Percentiles rank a stretch among this genome's conserved stretches.
phyloP scores from a whole-genome alignment of 2,113 vertebrate genomes.

The Centropristis striata region DNA sequence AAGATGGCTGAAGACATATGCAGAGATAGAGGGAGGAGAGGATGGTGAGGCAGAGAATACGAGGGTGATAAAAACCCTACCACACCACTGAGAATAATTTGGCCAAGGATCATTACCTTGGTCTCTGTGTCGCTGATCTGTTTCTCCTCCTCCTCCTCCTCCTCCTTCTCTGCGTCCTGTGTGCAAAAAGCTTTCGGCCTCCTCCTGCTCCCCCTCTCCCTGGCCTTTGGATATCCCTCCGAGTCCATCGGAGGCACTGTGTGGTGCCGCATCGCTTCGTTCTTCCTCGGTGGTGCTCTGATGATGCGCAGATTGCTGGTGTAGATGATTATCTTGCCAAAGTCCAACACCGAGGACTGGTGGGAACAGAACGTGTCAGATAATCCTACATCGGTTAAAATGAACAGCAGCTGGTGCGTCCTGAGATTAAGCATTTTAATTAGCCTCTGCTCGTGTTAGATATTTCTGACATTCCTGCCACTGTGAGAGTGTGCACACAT shows the following conservation, averaged over 20 bases:
- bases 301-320: conserved; percentile 97
- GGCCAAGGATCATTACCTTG: conserved; percentile 72
- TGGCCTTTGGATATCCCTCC: conserved; percentile 76
- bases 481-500: not conserved
- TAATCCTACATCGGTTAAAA: not conserved
- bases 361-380: conserved; percentile 11
- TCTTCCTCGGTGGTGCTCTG: conserved; percentile 88
- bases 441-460: not conserved
- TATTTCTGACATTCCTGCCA: not conserved
- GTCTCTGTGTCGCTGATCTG: conserved; percentile 46
- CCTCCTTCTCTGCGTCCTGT: conserved; percentile 42
- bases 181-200: conserved; percentile 49
- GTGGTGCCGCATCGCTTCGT: conserved; percentile 84
- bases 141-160: conserved; percentile 61
- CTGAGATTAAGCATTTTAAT: not conserved
- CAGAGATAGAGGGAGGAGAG: not conserved
- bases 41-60: conserved; percentile 6
- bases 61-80: conserved; percentile 46
- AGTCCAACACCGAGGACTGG: conserved; percentile 90
- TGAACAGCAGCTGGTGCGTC: not conserved
- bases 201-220: conserved; percentile 67
- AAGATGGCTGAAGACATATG: conserved; percentile 13
- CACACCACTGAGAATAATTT: conserved; percentile 61
- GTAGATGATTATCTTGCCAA: conserved; percentile 98
- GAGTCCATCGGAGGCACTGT: conserved; percentile 71